Percentiles rank a stretch among this genome's conserved stretches.
Evolutionary conservation across 1,140 invertebrate species (phyloP).

Genomic region (Drosophila repleta): DNA sequence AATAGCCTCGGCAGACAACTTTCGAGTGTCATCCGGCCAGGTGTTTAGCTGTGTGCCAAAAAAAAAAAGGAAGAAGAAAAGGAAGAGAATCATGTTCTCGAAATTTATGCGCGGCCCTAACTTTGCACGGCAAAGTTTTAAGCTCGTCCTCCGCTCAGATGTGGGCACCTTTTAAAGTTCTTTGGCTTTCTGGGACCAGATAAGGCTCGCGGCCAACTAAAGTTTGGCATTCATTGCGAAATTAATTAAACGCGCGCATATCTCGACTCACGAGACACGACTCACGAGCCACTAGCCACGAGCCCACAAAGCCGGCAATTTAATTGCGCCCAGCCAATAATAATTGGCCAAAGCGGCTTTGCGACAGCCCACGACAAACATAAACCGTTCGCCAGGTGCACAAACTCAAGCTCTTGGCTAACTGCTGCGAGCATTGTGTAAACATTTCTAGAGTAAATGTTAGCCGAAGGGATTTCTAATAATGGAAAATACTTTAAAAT

Average conservation of each 20-base stretch:
- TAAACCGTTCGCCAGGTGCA: constrained; percentile 17
- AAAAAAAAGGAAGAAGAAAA: constrained; percentile 16
- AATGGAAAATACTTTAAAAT: neutral
- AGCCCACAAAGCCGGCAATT: constrained; percentile 20
- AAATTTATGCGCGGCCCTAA: constrained; percentile 48
- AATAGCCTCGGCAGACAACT: constrained; percentile 23
- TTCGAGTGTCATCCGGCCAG: constrained; percentile 22
- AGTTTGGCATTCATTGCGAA: constrained; percentile 42
- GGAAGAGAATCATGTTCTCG: neutral
- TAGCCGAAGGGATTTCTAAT: no score
- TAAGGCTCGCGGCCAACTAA: constrained; percentile 17
- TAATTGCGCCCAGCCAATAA: constrained; percentile 43
- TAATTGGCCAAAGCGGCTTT: constrained; percentile 52
- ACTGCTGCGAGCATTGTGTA: neutral
- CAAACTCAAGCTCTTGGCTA: constrained; percentile 10
- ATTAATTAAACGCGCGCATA: constrained; percentile 48
- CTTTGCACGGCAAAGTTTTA: constrained; percentile 47
- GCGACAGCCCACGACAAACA: constrained; percentile 14
- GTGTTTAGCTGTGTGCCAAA: constrained; percentile 38
- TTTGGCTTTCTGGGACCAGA: constrained; percentile 20
- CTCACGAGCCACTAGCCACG: constrained; percentile 12
- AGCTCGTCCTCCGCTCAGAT: constrained; percentile 13
- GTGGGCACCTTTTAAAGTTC: constrained; percentile 35
- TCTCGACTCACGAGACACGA: constrained; percentile 26
- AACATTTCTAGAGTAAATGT: neutral